Percentiles rank a stretch among this genome's conserved stretches.
Conservation (phyloP, 2,888 invertebrate genomes). For the Gari tellinella region DNA sequence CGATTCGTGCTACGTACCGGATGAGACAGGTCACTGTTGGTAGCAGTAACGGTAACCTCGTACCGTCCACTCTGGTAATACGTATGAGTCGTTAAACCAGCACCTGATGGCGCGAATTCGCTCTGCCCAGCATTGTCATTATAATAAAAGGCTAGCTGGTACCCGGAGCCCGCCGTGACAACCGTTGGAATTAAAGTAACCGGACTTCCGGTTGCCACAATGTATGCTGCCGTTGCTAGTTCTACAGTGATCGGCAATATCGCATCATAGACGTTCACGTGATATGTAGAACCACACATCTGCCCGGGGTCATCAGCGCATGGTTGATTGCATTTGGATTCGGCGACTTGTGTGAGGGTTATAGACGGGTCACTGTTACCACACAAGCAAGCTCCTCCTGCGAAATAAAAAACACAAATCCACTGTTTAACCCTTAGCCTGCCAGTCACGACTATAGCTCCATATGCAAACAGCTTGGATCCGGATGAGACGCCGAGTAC, state of each 20-base stretch:
- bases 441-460: no score
- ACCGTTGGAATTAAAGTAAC: constrained; percentile 4
- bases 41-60: constrained; percentile 3
- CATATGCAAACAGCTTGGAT: no score
- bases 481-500: no score
- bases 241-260: constrained; percentile 1
- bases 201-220: constrained; percentile 1
- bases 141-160: background rate
- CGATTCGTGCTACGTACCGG: no score
- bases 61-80: constrained; percentile 8
- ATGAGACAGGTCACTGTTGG: background rate
- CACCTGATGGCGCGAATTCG: background rate
- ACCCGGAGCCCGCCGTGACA: background rate
- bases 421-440: no score
- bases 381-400: constrained; percentile 13
- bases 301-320: constrained; percentile 1
- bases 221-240: background rate
- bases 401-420: background rate
- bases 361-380: background rate
- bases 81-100: constrained; percentile 1
- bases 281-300: constrained; percentile 5
- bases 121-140: background rate
- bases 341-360: background rate
- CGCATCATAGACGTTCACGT: constrained; percentile 7
- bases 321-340: background rate